Evolutionary conservation across 1,140 invertebrate species (phyloP), one percentile per base, ranked within the genome.

Genomic region (Cecropterus lyciades): DNA sequence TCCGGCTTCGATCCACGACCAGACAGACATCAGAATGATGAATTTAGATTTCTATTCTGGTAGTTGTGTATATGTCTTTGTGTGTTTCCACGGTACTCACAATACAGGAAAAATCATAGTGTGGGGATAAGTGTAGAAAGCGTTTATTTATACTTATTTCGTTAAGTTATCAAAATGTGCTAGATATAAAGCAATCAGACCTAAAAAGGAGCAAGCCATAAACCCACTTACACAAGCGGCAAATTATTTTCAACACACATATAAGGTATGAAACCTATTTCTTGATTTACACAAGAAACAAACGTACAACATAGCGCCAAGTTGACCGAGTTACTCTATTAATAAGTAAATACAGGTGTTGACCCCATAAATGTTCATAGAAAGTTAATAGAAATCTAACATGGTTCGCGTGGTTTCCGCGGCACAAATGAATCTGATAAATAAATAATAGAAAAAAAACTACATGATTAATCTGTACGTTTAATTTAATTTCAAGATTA

Each of bases 341-440:
- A 30, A 30, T 30, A 48, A 60, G 56, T 48, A 60, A 48, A 60
- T 48, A 60, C 56, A 60, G 27, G 56, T 60, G 56, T 48, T 60
- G 56, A 60, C 56, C 56, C 56, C 56, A 48, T 60, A 59, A 59
- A 60, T 60, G 56, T 60, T 48, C 56, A 60, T 60, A 60, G 56
- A 60, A 60, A 60, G 56, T 48, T 60, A 60, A 48, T 60, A 48
- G 43, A 48, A 48, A 48, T 60, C 56, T 30, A 33, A 60, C 56
- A 37, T 60, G 24, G 56, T 15, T 60, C 16, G 14, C 56, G 43
- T 10, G 9, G 14, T 14, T 60, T 15, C 9, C 56, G 43, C 14
- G 9, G 9, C 16, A 57, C 55, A 60, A 27, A 60, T 60, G 56
- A 17, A 48, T 60, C 56, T 60, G 10, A 30, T 43, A 60, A 60